Percentiles rank a stretch among this genome's conserved stretches.
phyloP scores from a whole-genome alignment of 2,797 vertebrate genomes.

The Macropodus opercularis region DNA sequence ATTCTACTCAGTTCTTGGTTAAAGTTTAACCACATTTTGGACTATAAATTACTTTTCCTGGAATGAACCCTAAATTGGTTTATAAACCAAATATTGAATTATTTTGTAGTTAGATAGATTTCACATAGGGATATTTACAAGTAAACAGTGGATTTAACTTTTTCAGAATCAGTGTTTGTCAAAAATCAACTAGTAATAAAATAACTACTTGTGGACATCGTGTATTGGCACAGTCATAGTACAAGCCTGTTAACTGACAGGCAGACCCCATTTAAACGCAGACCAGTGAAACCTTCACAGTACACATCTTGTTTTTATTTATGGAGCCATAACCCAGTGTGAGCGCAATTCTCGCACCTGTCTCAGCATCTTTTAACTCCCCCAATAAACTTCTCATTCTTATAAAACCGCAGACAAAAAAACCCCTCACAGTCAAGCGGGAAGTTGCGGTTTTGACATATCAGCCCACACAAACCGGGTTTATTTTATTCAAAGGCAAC shows the following conservation, averaged over 20 bases:
- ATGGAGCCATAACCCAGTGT: constrained; percentile 54
- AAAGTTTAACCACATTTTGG: too few relatives aligned
- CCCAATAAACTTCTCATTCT: constrained; percentile 51
- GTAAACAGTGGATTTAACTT: too few relatives aligned
- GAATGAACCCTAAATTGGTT: too few relatives aligned
- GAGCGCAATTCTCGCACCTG: constrained; percentile 62
- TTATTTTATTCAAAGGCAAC: constrained; percentile 27
- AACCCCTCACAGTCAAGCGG: constrained; percentile 20
- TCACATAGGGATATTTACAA: too few relatives aligned
- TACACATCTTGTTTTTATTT: constrained; percentile 42
- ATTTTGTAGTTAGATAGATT: too few relatives aligned
- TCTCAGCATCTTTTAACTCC: constrained; percentile 49
- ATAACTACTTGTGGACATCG: too few relatives aligned
- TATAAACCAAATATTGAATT: too few relatives aligned
- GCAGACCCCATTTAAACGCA: constrained; percentile 3
- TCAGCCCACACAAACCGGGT: constrained; percentile 31
- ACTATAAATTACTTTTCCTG: too few relatives aligned
- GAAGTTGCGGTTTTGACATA: constrained; percentile 44
- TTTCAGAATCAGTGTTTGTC: too few relatives aligned
- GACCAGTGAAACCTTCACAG: constrained; percentile 7
- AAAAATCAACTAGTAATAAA: too few relatives aligned
- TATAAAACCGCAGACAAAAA: constrained; percentile 46
- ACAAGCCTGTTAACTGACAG: not conserved
- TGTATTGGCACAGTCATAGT: too few relatives aligned
- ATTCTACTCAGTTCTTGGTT: too few relatives aligned